A percentile compares a stretch with the other conserved stretches of the same genome.
These are phyloP conservation scores for Apteryx owenii DNA, from an alignment of 2,113 vertebrate species.

Conservation along the genomic window DNA sequence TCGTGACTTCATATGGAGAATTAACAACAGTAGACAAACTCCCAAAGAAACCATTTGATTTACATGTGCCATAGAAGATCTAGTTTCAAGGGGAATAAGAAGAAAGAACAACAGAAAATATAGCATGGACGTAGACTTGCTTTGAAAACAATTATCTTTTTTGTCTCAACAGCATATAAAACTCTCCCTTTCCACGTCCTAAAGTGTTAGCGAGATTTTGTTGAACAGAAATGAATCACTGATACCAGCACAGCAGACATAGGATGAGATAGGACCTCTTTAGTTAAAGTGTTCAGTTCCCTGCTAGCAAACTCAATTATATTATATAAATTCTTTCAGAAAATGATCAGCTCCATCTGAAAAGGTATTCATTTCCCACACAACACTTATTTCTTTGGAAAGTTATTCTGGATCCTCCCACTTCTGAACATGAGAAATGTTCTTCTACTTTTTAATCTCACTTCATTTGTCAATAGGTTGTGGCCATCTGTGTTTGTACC, in stretches of 20 bases:
- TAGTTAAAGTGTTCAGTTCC: not conserved
- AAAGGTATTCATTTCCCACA: slow-evolving; percentile 13
- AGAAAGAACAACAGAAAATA: not conserved
- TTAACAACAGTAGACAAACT: not conserved
- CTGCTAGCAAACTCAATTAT: not conserved
- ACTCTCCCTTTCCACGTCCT: not conserved
- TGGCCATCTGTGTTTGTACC: not conserved
- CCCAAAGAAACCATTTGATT: not conserved
- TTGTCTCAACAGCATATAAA: not conserved
- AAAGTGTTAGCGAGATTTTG: not conserved
- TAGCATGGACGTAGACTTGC: not conserved
- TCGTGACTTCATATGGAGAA: not conserved
- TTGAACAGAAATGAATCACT: not conserved
- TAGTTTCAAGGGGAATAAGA: not conserved
- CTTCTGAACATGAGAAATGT: not conserved
- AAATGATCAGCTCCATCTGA: not conserved
- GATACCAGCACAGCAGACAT: not conserved
- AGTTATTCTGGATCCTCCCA: not conserved
- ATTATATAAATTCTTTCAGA: not conserved
- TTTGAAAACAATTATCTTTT: slow-evolving; percentile 1
- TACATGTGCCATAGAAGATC: not conserved
- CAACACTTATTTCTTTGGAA: slow-evolving; percentile 6
- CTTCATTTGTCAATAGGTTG: slow-evolving; percentile 33
- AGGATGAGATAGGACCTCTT: not conserved
- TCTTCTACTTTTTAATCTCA: not conserved